A percentile compares a stretch with the other conserved stretches of the same genome.
phyloP scores from a whole-genome alignment of 2,888 invertebrate species.

The Acleris literana region DNA sequence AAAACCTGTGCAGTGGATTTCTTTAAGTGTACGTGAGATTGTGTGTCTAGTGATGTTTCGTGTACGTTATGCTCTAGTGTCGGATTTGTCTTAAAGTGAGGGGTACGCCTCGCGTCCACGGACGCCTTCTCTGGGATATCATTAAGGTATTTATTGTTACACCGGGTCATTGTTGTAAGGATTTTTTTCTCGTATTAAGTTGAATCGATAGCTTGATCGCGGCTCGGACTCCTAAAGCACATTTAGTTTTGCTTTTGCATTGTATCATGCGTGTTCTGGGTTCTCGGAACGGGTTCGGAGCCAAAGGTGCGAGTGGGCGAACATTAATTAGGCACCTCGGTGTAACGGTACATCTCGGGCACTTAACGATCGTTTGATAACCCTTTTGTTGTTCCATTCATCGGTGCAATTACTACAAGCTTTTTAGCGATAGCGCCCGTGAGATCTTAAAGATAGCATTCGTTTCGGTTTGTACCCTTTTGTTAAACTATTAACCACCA shows the following conservation, averaged over 20 bases:
- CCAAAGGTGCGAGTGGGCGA: constrained; percentile 63
- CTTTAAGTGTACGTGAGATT: constrained; percentile 72
- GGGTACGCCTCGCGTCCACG: constrained; percentile 70
- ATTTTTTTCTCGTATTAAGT: constrained; percentile 76
- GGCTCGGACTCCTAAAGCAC: too few species aligned
- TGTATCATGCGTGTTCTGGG: constrained; percentile 67
- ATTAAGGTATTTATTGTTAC: constrained; percentile 84
- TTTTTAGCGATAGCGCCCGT: constrained; percentile 34
- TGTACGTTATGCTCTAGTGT: constrained; percentile 69
- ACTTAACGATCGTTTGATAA: constrained; percentile 72
- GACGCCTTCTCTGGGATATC: constrained; percentile 82
- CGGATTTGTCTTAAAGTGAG: constrained; percentile 77
- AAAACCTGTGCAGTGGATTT: constrained; percentile 79
- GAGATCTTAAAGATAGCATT: constrained; percentile 55
- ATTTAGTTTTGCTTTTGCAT: constrained; percentile 72
- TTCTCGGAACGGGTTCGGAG: constrained; percentile 63
- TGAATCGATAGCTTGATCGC: constrained; percentile 69
- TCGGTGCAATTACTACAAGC: constrained; percentile 60
- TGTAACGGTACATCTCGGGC: constrained; percentile 64
- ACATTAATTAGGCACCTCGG: constrained; percentile 71
- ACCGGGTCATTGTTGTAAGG: constrained; percentile 82
- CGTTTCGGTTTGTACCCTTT: constrained; percentile 50
- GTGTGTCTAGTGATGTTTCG: constrained; percentile 78
- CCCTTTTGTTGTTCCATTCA: constrained; percentile 59
- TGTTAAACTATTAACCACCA: constrained; percentile 9